Conservation (phyloP, 2,888 invertebrate genomes). For the Pyrocoelia pectoralis region DNA sequence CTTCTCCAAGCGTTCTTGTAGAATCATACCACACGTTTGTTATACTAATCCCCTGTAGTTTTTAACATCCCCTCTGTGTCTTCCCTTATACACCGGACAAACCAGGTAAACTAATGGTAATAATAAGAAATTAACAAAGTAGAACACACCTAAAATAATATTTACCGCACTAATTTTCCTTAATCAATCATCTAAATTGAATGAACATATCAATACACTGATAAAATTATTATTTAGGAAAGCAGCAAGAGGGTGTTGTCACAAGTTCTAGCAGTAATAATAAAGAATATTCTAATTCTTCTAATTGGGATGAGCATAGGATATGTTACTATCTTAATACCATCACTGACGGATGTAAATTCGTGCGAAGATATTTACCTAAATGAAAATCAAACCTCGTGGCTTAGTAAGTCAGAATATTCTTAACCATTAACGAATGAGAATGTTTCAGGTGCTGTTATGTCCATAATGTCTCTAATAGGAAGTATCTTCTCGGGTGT, state of each 20-base stretch:
- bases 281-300: conserved; percentile 79
- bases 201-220: too few relatives aligned
- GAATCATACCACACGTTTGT: too few relatives aligned
- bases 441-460: conserved; percentile 72
- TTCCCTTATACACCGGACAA: too few relatives aligned
- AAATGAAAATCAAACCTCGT: conserved; percentile 71
- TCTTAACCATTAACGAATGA: background rate
- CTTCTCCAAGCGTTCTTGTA: too few relatives aligned
- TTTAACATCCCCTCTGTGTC: too few relatives aligned
- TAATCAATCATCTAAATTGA: too few relatives aligned
- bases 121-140: too few relatives aligned
- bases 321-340: conserved; percentile 82
- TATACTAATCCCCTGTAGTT: too few relatives aligned
- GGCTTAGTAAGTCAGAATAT: conserved; percentile 69
- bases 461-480: conserved; percentile 79
- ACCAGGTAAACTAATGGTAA: too few relatives aligned
- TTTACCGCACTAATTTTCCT: too few relatives aligned
- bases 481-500: conserved; percentile 81
- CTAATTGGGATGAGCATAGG: conserved; percentile 84
- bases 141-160: too few relatives aligned
- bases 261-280: conserved; percentile 78
- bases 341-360: conserved; percentile 67
- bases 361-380: conserved; percentile 60
- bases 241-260: conserved; percentile 65
- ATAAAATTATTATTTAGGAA: too few relatives aligned